A percentile compares a stretch with the other conserved stretches of the same genome.
Conservation (phyloP, 2,888 invertebrate genomes). For the Cheilosia impressa region DNA sequence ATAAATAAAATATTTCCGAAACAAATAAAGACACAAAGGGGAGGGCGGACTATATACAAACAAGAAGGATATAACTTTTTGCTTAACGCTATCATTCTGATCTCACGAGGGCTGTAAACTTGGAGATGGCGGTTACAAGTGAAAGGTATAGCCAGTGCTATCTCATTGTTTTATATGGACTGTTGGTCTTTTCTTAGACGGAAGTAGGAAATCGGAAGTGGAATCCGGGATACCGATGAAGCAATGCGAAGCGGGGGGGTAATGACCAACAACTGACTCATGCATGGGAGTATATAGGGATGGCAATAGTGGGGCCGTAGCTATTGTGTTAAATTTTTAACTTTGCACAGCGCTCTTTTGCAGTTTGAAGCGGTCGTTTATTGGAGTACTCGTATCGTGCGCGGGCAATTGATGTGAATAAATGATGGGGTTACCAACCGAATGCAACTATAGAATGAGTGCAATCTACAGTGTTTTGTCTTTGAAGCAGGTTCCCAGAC, state of each 20-base stretch:
- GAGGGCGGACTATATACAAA: neutral
- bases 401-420: constrained; percentile 37
- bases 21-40: constrained; percentile 49
- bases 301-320: constrained; percentile 35
- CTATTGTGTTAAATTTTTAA: constrained; percentile 50
- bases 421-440: constrained; percentile 43
- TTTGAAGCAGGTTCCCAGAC: too few species aligned
- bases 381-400: neutral
- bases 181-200: constrained; percentile 24
- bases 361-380: constrained; percentile 1
- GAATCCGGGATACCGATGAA: constrained; percentile 11
- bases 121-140: neutral
- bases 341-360: constrained; percentile 11
- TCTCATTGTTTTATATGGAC: constrained; percentile 49
- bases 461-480: too few species aligned
- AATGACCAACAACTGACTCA: constrained; percentile 62
- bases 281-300: constrained; percentile 4
- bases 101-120: neutral
- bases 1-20: constrained; percentile 74
- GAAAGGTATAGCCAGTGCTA: constrained; percentile 22
- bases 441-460: neutral
- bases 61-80: constrained; percentile 60
- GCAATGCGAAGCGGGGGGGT: constrained; percentile 61
- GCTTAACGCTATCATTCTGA: constrained; percentile 60
- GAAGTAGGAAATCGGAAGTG: constrained; percentile 3